A percentile compares a stretch with the other conserved stretches of the same genome.
phyloP scores from a whole-genome alignment of 2,888 invertebrate species.

The Cremastobaeus sp. region DNA sequence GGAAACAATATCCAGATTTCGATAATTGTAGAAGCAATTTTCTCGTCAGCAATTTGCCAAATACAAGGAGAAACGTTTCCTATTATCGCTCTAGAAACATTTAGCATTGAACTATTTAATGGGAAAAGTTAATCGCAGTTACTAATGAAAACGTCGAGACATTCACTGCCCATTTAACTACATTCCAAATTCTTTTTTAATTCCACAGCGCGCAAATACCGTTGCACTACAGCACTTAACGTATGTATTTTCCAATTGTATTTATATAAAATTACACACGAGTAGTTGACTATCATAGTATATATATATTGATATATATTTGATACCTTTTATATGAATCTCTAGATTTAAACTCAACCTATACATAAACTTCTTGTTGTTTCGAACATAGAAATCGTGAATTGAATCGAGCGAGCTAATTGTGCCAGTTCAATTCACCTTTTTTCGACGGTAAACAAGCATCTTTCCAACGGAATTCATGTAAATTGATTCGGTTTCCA shows the following conservation, averaged over 20 bases:
- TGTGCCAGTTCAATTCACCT: constrained; percentile 13
- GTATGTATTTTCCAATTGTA: constrained; percentile 38
- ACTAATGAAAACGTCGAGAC: not conserved
- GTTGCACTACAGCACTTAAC: constrained; percentile 44
- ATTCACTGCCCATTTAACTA: constrained; percentile 21
- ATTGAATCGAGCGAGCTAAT: constrained; percentile 2
- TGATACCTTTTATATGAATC: constrained; percentile 51
- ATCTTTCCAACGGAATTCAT: too few species aligned
- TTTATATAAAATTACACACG: constrained; percentile 28
- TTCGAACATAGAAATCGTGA: constrained; percentile 12
- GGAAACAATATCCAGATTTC: constrained; percentile 6
- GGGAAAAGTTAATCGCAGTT: constrained; percentile 1
- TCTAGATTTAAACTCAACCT: constrained; percentile 4
- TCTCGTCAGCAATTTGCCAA: not conserved
- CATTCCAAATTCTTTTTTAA: constrained; percentile 39
- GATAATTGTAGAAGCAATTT: not conserved
- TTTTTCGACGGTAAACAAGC: too few species aligned
- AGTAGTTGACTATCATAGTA: constrained; percentile 30
- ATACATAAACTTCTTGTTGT: not conserved
- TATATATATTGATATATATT: constrained; percentile 44
- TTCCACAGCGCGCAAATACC: constrained; percentile 18
- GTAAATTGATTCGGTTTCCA: constrained; percentile 70
- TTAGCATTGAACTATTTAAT: constrained; percentile 8
- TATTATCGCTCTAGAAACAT: not conserved
- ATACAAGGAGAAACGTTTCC: not conserved